Conservation (phyloP, 2,797 vertebrate species). For the Adrianichthys oophorus region DNA sequence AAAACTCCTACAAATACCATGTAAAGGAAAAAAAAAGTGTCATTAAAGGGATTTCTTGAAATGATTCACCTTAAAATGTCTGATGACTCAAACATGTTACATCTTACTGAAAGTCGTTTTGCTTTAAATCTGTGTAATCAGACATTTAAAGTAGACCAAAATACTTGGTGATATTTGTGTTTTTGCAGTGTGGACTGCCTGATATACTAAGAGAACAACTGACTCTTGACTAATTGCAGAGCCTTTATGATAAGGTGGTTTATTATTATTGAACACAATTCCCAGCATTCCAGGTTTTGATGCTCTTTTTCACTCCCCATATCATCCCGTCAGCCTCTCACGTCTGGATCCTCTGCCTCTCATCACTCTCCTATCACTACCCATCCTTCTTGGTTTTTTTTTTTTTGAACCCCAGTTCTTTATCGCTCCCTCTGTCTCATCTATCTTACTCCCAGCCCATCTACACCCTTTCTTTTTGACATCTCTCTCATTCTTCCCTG, state of each 20-base stretch:
- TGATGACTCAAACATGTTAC: too few relatives aligned
- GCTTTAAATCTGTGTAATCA: too few relatives aligned
- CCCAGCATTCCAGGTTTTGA: conserved; percentile 54
- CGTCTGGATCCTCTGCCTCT: conserved; percentile 57
- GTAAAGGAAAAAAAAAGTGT: too few relatives aligned
- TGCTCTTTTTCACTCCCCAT: conserved; percentile 55
- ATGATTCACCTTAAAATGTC: too few relatives aligned
- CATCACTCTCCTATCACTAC: conserved; percentile 53
- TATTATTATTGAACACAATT: conserved; percentile 43
- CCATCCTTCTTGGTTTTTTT: conserved; percentile 43
- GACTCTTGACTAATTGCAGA: conserved; percentile 26
- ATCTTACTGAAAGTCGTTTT: too few relatives aligned
- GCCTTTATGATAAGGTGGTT: conserved; percentile 48
- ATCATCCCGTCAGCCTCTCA: conserved; percentile 64
- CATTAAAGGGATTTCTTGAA: too few relatives aligned
- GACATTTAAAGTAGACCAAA: too few relatives aligned
- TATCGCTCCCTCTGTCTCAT: conserved; percentile 66
- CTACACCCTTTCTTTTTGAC: conserved; percentile 73
- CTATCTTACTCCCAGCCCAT: conserved; percentile 69
- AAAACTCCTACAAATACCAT: too few relatives aligned
- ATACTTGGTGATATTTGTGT: too few relatives aligned
- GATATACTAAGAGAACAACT: too few relatives aligned
- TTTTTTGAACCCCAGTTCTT: conserved; percentile 56
- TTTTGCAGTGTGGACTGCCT: too few relatives aligned
- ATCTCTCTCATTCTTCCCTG: conserved; percentile 70